Evolutionary conservation across 2,113 vertebrate species (phyloP).

Genomic region (Muntiacus reevesi): DNA sequence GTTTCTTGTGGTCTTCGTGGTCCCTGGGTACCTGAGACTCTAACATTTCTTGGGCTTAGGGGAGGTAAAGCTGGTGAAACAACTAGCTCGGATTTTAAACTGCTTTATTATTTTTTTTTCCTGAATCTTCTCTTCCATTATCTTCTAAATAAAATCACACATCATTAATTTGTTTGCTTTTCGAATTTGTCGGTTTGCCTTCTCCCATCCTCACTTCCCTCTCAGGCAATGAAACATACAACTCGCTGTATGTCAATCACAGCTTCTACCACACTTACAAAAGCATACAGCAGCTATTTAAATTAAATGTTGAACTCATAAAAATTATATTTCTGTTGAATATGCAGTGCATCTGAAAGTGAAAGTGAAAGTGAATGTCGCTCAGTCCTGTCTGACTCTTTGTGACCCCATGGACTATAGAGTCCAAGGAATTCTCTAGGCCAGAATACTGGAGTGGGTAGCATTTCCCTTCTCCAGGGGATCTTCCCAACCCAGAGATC

Average conservation of each 20-base stretch:
- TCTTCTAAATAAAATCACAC: not conserved
- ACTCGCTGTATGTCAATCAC: accelerated
- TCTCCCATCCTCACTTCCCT: not conserved
- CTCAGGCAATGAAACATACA: not conserved
- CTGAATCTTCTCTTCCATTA: not conserved
- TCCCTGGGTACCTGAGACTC: accelerated
- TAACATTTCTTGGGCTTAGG: not conserved
- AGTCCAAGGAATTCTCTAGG: too few species aligned
- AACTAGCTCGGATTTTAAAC: not conserved
- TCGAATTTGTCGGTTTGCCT: not conserved
- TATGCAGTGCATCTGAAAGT: not conserved
- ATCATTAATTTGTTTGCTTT: not conserved
- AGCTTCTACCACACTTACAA: not conserved
- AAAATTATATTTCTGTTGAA: not conserved
- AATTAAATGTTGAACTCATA: not conserved
- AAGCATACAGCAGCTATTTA: not conserved
- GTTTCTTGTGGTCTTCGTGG: not conserved
- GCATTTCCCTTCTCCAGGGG: too few species aligned
- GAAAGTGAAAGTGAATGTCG: not conserved
- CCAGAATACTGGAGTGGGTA: too few species aligned
- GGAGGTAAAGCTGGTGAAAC: not conserved
- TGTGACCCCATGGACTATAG: too few species aligned
- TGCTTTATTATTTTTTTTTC: not conserved
- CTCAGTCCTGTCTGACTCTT: not conserved
- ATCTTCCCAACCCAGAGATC: too few species aligned